phyloP scores from a whole-genome alignment of 2,113 vertebrate species.

The Ancistrus triradiatus region DNA sequence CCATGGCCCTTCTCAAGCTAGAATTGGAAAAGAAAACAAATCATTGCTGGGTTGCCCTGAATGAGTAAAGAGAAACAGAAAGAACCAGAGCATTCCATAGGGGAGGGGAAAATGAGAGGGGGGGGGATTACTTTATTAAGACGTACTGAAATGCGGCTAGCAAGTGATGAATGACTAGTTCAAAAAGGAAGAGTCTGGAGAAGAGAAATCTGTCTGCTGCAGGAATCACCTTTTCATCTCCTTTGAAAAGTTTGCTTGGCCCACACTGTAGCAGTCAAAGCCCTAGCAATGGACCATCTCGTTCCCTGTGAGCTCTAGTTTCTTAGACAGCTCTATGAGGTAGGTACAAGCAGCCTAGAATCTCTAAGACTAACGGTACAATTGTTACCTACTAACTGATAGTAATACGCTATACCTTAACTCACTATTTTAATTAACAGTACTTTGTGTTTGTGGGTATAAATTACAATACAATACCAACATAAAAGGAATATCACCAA shows the following conservation, averaged over 20 bases:
- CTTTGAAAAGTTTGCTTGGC: constrained; percentile 50
- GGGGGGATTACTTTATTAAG: constrained; percentile 74
- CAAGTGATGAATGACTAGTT: constrained; percentile 67
- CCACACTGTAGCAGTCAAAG: constrained; percentile 50
- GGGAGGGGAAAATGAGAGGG: constrained; percentile 62
- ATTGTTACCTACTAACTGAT: too few species aligned
- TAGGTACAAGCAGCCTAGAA: too few species aligned
- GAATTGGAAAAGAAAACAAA: constrained; percentile 71
- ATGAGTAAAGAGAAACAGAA: constrained; percentile 65
- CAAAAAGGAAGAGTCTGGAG: constrained; percentile 55
- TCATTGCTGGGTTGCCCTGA: constrained; percentile 58
- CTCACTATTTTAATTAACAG: too few species aligned
- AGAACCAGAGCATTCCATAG: constrained; percentile 76
- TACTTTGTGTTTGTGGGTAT: too few species aligned
- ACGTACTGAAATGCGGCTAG: constrained; percentile 70
- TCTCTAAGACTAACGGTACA: too few species aligned
- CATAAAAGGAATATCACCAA: too few species aligned
- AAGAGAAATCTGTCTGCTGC: constrained; percentile 62
- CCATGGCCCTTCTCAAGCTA: constrained; percentile 64
- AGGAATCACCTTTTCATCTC: constrained; percentile 61
- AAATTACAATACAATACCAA: too few species aligned
- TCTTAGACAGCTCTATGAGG: constrained; percentile 42
- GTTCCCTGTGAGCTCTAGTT: constrained; percentile 22
- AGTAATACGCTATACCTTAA: too few species aligned
- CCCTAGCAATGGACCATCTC: constrained; percentile 20